Evolutionary conservation across 2,888 invertebrate species (phyloP), one percentile per base, ranked within the genome.

Genomic region (Nymphalis c-album): DNA sequence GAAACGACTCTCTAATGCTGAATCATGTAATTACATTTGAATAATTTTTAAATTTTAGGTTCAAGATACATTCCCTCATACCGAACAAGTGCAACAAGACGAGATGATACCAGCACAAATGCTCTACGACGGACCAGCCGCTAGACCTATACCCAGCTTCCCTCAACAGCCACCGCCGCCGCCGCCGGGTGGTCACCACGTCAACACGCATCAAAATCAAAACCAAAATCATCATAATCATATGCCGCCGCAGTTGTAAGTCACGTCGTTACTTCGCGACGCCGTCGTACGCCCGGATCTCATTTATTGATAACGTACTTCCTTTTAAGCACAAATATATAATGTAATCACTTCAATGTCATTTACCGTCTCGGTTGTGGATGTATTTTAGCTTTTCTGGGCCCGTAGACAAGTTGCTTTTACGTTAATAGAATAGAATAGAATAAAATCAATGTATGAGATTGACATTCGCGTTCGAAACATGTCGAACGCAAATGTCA

Each of bases 31-130:
- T 40, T 40, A 40, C 13, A 40, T 13, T 40, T 13, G 13, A 40
- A 40, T 40, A 4, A 10, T 10, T 50, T 18, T 1, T 22, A 51
- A 51, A 53, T 53, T 26, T 26, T 26, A 89, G 88, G 85, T 85
- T 10, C 82, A 77, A 68, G 78, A 75, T 59, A 71, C 81, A 0
- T 88, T 85, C 73, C 67, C 74, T 63, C 78, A 74, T 48, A 72
- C 76, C 2, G 86, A 85, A 20, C 84, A 85, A 18, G 63, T 81
- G 17, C 83, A 79, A 53, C 81, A 75, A 40, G 77, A 64, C 18
- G 78, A 75, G 45, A 80, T 80, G 51, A 17, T 80, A 48, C 82
- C 79, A 55, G 73, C 80, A 50, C 85, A 84, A 75, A 76, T 85
- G 51, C 62, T 75, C 20, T 88, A 85, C 72, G 85, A 85, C 2